Percentiles rank a stretch among this genome's conserved stretches.
phyloP scores from a whole-genome alignment of 1,140 invertebrate species.

The Zaprionus davidi region DNA sequence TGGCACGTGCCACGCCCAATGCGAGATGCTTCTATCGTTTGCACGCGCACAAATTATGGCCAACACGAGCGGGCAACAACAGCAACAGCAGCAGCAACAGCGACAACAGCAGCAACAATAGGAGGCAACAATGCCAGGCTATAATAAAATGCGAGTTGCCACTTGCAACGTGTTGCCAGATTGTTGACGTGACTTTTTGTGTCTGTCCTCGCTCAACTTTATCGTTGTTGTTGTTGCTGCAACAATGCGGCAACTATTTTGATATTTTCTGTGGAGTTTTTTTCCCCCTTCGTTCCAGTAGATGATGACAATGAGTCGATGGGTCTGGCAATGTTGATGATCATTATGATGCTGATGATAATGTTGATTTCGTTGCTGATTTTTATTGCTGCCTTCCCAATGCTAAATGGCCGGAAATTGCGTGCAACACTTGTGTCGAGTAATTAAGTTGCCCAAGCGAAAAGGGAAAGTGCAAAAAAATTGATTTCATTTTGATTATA shows the following conservation, averaged over 20 bases:
- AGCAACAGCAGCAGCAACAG: slow-evolving; percentile 10
- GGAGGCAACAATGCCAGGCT: slow-evolving; percentile 38
- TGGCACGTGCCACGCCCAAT: slow-evolving; percentile 64
- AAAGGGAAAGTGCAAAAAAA: slow-evolving; percentile 2
- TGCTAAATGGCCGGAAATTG: slow-evolving; percentile 28
- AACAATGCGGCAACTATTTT: slow-evolving; percentile 61
- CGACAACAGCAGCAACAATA: slow-evolving; percentile 33
- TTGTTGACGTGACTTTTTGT: slow-evolving; percentile 71
- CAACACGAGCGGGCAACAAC: slow-evolving; percentile 18
- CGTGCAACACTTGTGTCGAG: slow-evolving; percentile 49
- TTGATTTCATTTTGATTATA: slow-evolving; percentile 43
- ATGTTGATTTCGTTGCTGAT: slow-evolving; percentile 34
- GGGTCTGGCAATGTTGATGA: slow-evolving; percentile 35
- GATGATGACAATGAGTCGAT: slow-evolving; percentile 43
- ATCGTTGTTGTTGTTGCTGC: slow-evolving; percentile 12
- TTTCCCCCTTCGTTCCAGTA: slow-evolving; percentile 5
- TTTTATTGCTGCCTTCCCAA: background rate
- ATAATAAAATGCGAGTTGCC: slow-evolving; percentile 70
- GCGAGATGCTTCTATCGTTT: slow-evolving; percentile 45
- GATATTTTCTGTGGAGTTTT: slow-evolving; percentile 62
- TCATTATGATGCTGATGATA: slow-evolving; percentile 28
- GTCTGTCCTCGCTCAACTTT: slow-evolving; percentile 13
- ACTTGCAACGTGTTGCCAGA: slow-evolving; percentile 80
- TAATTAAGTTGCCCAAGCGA: slow-evolving; percentile 52
- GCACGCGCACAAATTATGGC: slow-evolving; percentile 66